Evolutionary conservation across 2,797 vertebrate species (phyloP), one percentile per base, ranked within the genome.

Genomic region (Oreochromis mossambicus): DNA sequence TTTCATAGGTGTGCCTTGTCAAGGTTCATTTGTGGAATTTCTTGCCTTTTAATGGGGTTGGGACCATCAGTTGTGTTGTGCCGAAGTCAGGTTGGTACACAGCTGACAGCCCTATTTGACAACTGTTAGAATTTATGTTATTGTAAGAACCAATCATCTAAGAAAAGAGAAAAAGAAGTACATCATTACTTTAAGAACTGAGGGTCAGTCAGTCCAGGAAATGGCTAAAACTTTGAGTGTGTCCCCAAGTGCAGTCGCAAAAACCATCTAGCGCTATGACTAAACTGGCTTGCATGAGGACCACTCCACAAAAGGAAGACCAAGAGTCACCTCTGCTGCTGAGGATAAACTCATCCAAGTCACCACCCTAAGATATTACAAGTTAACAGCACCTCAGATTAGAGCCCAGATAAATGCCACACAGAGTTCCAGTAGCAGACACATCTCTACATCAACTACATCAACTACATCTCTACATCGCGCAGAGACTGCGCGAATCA

Each of bases 311-410:
- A 63, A n/a, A 63, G 32, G 32, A 63, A 12, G 58, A 63, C 58
- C 32, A 63, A 36, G 58, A 36, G 32, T 36, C 2, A 1, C 58
- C 58, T 63, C 58, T 63, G 17, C 32, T 63, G 17, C 0, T 63
- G 32, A 63, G 32, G 17, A 63, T 63, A 36, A 63, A 36, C n/a
- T 63, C 58, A 36, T 36, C 58, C 3, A 36, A 63, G 32, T 61
- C 32, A 24, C 21, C 11, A 36, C 19, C 58, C 19, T 63, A 32
- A 63, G 58, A 36, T n/a, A 63, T 63, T 0, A 6, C 17, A 63
- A n/a, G n/a, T 63, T 63, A 19, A 63, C 58, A 63, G 2, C 17
- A 63, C 58, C 36, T 63, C 58, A 63, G 58, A 36, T 63, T 63
- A 63, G 58, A 36, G 17, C 32, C 32, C 19, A 19, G 34, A 63